Evolutionary conservation across 1,140 invertebrate genomes (phyloP).

Genomic region (Schlechtendalia chinensis): DNA sequence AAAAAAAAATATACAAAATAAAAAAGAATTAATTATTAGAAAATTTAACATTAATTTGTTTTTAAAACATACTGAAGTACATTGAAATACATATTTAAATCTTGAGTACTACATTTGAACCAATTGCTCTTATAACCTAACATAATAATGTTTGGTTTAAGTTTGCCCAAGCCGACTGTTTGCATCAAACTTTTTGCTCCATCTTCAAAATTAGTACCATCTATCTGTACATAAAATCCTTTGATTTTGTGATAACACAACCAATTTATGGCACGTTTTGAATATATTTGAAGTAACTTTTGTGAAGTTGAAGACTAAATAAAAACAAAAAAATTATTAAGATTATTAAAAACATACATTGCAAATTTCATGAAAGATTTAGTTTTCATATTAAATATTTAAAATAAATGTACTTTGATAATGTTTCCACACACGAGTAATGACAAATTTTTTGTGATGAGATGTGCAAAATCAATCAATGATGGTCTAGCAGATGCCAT

Average conservation of each 20-base stretch:
- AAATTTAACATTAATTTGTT: neutral
- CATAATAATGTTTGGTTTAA: conserved; percentile 89
- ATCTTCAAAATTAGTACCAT: conserved; percentile 74
- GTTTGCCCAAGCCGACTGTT: conserved; percentile 83
- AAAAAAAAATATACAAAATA: conserved; percentile 54
- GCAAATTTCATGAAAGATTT: neutral
- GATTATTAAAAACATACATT: conserved; percentile 42
- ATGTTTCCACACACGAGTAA: conserved; percentile 89
- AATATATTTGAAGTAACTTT: conserved; percentile 37
- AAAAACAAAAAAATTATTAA: neutral
- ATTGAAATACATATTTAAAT: conserved; percentile 85
- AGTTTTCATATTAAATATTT: neutral
- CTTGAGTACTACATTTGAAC: conserved; percentile 69
- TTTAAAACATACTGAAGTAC: conserved; percentile 79
- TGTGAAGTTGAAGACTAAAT: conserved; percentile 20
- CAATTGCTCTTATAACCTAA: conserved; percentile 94
- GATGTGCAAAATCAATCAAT: conserved; percentile 84
- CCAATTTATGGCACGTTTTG: conserved; percentile 39
- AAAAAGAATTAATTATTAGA: conserved; percentile 3
- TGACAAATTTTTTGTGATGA: conserved; percentile 91
- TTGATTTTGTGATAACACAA: conserved; percentile 71
- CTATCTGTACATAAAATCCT: conserved; percentile 82
- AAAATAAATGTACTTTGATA: conserved; percentile 63
- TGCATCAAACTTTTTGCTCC: conserved; percentile 75
- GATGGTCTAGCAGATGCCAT: conserved; percentile 76